Percentiles rank a stretch among this genome's conserved stretches.
Evolutionary conservation across 2,888 invertebrate genomes (phyloP).

Genomic region (Brachylomia viminalis): DNA sequence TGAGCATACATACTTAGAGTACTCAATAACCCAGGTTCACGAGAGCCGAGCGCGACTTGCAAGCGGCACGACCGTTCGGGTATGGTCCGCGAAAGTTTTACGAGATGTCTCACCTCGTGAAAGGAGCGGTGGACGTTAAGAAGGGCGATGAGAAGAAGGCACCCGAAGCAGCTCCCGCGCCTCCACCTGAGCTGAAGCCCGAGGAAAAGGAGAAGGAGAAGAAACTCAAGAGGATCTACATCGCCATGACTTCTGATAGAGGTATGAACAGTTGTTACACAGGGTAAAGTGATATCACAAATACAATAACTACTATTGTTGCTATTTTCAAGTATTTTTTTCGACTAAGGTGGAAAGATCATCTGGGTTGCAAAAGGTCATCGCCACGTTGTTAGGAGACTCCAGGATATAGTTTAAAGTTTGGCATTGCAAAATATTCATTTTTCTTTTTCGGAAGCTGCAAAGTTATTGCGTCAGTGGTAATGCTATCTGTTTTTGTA

Average conservation of each 20-base stretch:
- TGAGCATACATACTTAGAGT: neutral
- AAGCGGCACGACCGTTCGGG: constrained; percentile 93
- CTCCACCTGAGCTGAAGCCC: constrained; percentile 82
- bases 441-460: neutral
- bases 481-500: neutral
- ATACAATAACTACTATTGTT: neutral
- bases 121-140: constrained; percentile 73
- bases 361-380: constrained; percentile 9
- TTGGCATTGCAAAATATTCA: neutral
- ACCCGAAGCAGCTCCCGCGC: constrained; percentile 84
- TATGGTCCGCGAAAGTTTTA: constrained; percentile 93
- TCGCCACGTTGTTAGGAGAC: neutral
- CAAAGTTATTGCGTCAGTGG: constrained; percentile 8
- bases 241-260: constrained; percentile 94
- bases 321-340: neutral
- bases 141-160: neutral
- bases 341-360: constrained; percentile 5
- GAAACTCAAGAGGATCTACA: constrained; percentile 85
- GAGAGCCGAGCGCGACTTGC: constrained; percentile 93
- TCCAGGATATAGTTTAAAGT: neutral
- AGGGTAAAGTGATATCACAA: constrained; percentile 46
- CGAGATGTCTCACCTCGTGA: constrained; percentile 80
- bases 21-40: constrained; percentile 91
- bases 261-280: constrained; percentile 68
- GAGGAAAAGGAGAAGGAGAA: constrained; percentile 72